Conservation (phyloP, 1,140 invertebrate genomes). For the Matsumurasca onukii region DNA sequence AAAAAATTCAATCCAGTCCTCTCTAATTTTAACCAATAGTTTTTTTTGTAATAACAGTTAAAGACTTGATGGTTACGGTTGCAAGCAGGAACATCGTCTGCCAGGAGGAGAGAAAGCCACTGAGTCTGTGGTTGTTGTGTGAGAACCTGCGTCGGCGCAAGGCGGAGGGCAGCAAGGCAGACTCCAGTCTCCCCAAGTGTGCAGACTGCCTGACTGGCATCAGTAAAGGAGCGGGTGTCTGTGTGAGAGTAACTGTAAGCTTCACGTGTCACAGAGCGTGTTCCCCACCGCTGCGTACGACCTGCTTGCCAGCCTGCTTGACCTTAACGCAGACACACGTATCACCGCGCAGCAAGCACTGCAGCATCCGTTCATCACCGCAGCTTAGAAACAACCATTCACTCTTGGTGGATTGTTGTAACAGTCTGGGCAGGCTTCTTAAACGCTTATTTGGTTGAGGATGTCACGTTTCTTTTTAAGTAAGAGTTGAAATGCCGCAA, state of each 20-base stretch:
- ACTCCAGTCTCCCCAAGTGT: background rate
- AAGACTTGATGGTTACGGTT: too few relatives aligned
- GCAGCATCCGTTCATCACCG: constrained; percentile 67
- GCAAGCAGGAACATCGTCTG: constrained; percentile 58
- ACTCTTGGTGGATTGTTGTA: too few relatives aligned
- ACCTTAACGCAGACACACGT: constrained; percentile 71
- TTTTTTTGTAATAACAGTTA: too few relatives aligned
- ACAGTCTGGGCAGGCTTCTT: too few relatives aligned
- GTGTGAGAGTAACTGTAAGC: constrained; percentile 21
- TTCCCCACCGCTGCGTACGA: constrained; percentile 73
- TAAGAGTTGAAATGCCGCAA: too few relatives aligned
- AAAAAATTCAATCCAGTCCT: too few relatives aligned
- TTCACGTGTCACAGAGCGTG: constrained; percentile 24
- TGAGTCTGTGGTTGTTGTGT: constrained; percentile 57
- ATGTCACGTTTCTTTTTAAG: too few relatives aligned
- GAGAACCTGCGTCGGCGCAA: constrained; percentile 45
- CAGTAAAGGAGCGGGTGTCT: constrained; percentile 13
- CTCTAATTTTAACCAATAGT: too few relatives aligned
- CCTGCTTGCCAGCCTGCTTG: constrained; percentile 69
- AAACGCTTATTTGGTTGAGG: too few relatives aligned
- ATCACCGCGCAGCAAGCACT: constrained; percentile 74
- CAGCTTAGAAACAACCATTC: too few relatives aligned
- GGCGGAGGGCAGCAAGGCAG: background rate
- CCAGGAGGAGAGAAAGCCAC: constrained; percentile 51
- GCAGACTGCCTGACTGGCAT: background rate